phyloP scores from a whole-genome alignment of 2,113 vertebrate species.

The Charadrius vociferus region DNA sequence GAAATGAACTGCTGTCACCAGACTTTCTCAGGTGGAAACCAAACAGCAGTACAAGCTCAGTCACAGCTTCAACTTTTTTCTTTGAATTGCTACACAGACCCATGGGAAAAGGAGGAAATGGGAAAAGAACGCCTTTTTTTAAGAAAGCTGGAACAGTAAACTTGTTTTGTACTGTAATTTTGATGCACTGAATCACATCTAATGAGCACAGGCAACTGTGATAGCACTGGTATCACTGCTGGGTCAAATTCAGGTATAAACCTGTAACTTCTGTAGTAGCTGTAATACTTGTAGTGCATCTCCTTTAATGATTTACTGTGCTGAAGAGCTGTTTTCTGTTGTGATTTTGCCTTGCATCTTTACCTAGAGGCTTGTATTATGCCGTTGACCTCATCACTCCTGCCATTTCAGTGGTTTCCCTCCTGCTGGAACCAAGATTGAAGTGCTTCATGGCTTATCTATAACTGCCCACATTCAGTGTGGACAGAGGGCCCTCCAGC shows the following conservation, averaged over 20 bases:
- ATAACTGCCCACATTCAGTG: background rate
- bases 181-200: background rate
- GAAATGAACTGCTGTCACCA: background rate
- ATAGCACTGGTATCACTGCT: too few relatives aligned
- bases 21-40: background rate
- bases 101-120: background rate
- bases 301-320: background rate
- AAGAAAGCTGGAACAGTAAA: background rate
- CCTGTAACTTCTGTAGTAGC: background rate
- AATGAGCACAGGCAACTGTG: background rate
- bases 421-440: too few relatives aligned
- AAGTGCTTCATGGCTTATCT: background rate
- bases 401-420: too few relatives aligned
- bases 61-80: background rate
- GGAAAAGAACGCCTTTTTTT: background rate
- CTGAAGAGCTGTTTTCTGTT: background rate
- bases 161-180: background rate
- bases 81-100: background rate
- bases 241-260: background rate
- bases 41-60: background rate
- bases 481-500: background rate
- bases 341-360: background rate
- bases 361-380: background rate
- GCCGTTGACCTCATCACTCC: background rate
- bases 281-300: background rate